These are phyloP conservation scores for Agelastica alni DNA, from an alignment of 2,888 invertebrate genomes.

Conservation along the genomic window DNA sequence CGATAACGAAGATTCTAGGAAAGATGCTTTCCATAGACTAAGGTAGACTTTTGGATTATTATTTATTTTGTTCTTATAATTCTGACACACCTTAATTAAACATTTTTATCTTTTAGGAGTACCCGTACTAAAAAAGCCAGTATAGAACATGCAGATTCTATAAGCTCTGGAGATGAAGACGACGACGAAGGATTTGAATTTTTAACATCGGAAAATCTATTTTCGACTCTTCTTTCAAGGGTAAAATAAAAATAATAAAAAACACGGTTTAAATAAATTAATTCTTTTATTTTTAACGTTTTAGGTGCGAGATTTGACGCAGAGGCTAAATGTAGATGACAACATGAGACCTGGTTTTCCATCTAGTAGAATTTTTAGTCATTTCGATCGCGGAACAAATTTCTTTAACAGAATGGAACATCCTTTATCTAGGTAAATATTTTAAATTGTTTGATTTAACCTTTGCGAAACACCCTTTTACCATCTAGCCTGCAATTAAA, in stretches of 20 bases:
- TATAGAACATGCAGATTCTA: slow-evolving; percentile 77
- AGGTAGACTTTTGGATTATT: slow-evolving; percentile 54
- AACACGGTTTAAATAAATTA: background rate
- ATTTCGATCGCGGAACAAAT: slow-evolving; percentile 56
- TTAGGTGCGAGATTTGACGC: slow-evolving; percentile 81
- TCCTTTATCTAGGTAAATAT: slow-evolving; percentile 58
- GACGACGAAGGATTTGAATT: slow-evolving; percentile 91
- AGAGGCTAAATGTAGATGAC: slow-evolving; percentile 83
- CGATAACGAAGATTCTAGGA: slow-evolving; percentile 63
- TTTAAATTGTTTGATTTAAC: too few relatives aligned
- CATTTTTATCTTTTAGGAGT: slow-evolving; percentile 61
- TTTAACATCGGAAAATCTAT: slow-evolving; percentile 87
- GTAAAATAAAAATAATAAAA: slow-evolving; percentile 57
- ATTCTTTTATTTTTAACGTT: slow-evolving; percentile 17
- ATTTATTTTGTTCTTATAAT: slow-evolving; percentile 4
- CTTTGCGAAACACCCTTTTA: too few relatives aligned
- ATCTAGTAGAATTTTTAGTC: slow-evolving; percentile 64
- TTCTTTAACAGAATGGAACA: slow-evolving; percentile 57
- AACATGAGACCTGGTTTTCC: slow-evolving; percentile 67
- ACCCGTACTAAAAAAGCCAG: slow-evolving; percentile 69
- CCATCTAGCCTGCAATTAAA: too few relatives aligned
- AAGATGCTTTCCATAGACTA: slow-evolving; percentile 63
- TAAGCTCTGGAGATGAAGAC: slow-evolving; percentile 87
- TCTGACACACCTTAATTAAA: too few relatives aligned
- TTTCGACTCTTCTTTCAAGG: slow-evolving; percentile 82